Conservation (phyloP, 2,888 invertebrate genomes). For the Gonocerus acuteangulatus region DNA sequence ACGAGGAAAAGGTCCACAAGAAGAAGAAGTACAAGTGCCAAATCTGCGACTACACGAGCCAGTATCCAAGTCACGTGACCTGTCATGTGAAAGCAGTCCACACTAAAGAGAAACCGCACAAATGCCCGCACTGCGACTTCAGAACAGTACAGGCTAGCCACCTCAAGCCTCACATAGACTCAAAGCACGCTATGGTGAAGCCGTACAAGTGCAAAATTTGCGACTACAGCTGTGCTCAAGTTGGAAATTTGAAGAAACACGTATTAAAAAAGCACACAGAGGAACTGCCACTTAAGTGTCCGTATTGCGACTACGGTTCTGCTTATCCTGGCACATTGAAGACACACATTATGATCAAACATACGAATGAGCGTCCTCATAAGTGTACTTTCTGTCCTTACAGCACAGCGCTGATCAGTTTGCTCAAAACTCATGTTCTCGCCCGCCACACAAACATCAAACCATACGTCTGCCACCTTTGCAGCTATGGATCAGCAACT, state of each 20-base stretch:
- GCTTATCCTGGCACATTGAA: background rate
- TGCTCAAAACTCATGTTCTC: background rate
- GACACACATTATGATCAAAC: background rate
- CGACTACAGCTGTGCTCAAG: background rate
- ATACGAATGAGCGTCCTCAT: background rate
- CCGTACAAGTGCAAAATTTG: background rate
- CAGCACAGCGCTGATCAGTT: background rate
- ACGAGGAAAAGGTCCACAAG: background rate
- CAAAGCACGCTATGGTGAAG: background rate
- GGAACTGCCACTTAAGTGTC: background rate
- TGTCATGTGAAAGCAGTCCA: background rate
- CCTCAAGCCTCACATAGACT: background rate
- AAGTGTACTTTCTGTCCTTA: background rate
- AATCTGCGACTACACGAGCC: background rate
- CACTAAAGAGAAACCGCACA: background rate
- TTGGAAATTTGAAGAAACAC: background rate
- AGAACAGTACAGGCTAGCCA: background rate
- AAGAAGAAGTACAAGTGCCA: background rate
- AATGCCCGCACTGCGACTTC: background rate
- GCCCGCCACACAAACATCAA: background rate
- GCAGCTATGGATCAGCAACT: background rate
- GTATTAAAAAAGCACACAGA: background rate
- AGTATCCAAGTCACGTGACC: background rate
- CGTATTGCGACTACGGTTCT: background rate
- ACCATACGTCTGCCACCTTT: background rate